These are phyloP conservation scores for Achatina immaculata DNA, from an alignment of 1,140 invertebrate genomes.

Conservation along the genomic window DNA sequence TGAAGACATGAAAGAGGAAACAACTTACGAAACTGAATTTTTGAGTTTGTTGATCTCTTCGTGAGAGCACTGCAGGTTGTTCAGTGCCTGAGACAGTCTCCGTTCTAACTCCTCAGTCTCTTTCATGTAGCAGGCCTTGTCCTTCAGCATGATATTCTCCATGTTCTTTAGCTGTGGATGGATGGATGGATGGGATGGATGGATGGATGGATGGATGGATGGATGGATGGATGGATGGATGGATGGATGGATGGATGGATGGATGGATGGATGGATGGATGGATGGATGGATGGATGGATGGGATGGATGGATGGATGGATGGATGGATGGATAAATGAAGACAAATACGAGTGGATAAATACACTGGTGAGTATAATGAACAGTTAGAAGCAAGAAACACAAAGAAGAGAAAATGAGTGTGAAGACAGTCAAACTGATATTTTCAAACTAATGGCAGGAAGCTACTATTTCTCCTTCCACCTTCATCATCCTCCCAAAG, in stretches of 20 bases:
- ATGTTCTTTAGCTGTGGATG: conserved; percentile 50
- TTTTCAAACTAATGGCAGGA: too few relatives aligned
- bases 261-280: neutral
- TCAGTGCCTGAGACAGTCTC: conserved; percentile 21
- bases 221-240: neutral
- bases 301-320: too few relatives aligned
- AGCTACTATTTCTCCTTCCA: too few relatives aligned
- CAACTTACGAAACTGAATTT: conserved; percentile 8
- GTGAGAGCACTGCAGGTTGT: conserved; percentile 19
- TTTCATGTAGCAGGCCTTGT: conserved; percentile 54
- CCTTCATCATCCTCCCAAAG: too few relatives aligned
- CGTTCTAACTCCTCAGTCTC: conserved; percentile 57
- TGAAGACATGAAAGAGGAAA: too few relatives aligned
- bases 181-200: neutral
- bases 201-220: neutral
- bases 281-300: neutral
- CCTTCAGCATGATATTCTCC: conserved; percentile 59
- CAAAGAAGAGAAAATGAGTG: neutral
- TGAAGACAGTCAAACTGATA: neutral
- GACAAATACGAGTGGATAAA: too few relatives aligned
- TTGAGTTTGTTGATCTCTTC: conserved; percentile 33
- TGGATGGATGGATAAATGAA: too few relatives aligned
- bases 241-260: neutral
- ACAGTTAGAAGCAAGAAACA: too few relatives aligned
- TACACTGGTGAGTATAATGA: too few relatives aligned